Evolutionary conservation across 2,888 invertebrate species (phyloP).

Genomic region (Cancer borealis): DNA sequence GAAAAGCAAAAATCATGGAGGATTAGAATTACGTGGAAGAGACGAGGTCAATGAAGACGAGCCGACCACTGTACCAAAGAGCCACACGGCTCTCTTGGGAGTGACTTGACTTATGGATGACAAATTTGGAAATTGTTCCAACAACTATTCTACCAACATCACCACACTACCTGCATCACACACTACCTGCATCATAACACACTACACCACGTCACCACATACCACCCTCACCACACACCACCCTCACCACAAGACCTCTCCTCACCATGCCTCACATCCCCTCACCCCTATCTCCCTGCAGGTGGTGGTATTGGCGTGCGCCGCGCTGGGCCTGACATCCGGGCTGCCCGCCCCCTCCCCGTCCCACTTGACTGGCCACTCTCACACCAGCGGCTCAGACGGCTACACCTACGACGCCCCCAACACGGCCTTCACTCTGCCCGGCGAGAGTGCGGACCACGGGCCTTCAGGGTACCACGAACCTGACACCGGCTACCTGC

Average conservation of each 20-base stretch:
- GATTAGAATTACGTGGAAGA: neutral
- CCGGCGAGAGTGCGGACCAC: neutral
- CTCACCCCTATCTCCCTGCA: neutral
- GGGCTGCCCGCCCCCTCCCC: neutral
- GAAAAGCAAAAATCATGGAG: too few relatives aligned
- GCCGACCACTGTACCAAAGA: too few relatives aligned
- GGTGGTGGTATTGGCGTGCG: neutral
- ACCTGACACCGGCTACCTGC: constrained; percentile 27
- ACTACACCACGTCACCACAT: too few relatives aligned
- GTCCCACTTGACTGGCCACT: neutral
- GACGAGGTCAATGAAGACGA: too few relatives aligned
- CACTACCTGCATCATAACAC: neutral
- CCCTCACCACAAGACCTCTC: too few relatives aligned
- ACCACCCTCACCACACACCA: too few relatives aligned
- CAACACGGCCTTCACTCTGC: neutral
- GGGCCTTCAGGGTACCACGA: neutral
- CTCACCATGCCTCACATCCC: neutral
- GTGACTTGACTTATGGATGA: neutral
- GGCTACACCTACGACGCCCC: constrained; percentile 16
- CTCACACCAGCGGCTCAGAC: neutral
- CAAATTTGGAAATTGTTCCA: neutral
- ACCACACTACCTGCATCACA: neutral
- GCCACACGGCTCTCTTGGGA: neutral
- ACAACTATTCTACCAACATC: neutral
- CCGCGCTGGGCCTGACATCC: neutral